These are phyloP conservation scores for Calameuta filiformis DNA, from an alignment of 2,888 invertebrate genomes.

Conservation along the genomic window DNA sequence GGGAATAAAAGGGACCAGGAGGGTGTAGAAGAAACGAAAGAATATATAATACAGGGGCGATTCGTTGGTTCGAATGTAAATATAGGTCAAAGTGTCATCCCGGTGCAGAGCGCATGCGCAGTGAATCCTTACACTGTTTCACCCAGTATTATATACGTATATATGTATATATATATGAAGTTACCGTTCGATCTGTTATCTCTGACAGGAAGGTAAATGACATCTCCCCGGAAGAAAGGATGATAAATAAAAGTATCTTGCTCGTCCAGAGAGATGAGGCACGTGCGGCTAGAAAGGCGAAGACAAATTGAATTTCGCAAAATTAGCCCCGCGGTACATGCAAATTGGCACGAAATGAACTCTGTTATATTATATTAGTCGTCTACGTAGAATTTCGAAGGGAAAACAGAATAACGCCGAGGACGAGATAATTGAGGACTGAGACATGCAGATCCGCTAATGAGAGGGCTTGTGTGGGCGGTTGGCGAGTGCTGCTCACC, in stretches of 20 bases:
- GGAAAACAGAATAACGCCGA: constrained; percentile 55
- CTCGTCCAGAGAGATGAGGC: constrained; percentile 28
- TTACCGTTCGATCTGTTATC: no score
- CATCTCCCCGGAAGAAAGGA: background rate
- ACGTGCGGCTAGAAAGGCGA: constrained; percentile 51
- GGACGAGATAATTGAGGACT: constrained; percentile 58
- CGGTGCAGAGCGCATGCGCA: no score
- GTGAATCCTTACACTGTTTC: no score
- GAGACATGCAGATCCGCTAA: constrained; percentile 63
- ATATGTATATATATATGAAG: no score
- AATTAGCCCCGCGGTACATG: constrained; percentile 62
- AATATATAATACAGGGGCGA: no score
- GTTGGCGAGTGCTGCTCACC: constrained; percentile 28
- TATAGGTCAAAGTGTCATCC: constrained; percentile 30
- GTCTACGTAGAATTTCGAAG: constrained; percentile 61
- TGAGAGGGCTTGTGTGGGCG: constrained; percentile 54
- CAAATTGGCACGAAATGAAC: constrained; percentile 65
- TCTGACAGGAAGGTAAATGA: no score
- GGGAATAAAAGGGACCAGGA: no score
- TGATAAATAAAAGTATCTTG: background rate
- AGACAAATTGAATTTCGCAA: constrained; percentile 60
- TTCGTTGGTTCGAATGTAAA: constrained; percentile 33
- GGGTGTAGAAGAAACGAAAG: no score
- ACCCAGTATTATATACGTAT: no score
- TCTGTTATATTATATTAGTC: constrained; percentile 63